Evolutionary conservation across 2,888 invertebrate genomes (phyloP).

Genomic region (Panorpa germanica): DNA sequence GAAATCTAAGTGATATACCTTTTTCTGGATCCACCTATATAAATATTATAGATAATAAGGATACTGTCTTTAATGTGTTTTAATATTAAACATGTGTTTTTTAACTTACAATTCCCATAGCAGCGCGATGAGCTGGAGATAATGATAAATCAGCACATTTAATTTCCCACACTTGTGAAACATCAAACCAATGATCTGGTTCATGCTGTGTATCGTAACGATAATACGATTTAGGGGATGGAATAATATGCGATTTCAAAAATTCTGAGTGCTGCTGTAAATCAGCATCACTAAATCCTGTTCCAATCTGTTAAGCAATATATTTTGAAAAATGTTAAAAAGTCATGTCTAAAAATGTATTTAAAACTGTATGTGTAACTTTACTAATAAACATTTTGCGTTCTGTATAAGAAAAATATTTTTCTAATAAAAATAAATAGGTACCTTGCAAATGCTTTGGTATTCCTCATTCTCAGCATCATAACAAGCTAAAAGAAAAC

Average conservation of each 20-base stretch:
- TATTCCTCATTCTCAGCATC: slow-evolving; percentile 79
- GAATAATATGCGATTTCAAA: slow-evolving; percentile 57
- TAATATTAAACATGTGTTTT: not conserved
- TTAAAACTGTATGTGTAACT: not conserved
- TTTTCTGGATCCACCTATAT: slow-evolving; percentile 62
- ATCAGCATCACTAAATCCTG: slow-evolving; percentile 87
- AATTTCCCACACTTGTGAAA: slow-evolving; percentile 85
- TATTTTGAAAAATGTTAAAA: slow-evolving; percentile 27
- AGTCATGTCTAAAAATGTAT: not conserved
- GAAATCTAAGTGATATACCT: slow-evolving; percentile 90
- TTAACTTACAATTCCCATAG: slow-evolving; percentile 50
- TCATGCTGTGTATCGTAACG: slow-evolving; percentile 49
- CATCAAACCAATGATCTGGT: slow-evolving; percentile 82
- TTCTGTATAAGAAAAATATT: not conserved
- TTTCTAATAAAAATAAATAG: slow-evolving; percentile 4
- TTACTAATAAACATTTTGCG: slow-evolving; percentile 6
- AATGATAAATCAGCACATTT: slow-evolving; percentile 95
- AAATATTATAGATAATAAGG: slow-evolving; percentile 8
- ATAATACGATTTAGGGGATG: slow-evolving; percentile 61
- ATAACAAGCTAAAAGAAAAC: slow-evolving; percentile 87
- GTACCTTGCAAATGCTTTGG: slow-evolving; percentile 79
- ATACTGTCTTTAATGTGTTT: too few species aligned
- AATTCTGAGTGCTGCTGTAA: slow-evolving; percentile 56
- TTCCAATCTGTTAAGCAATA: slow-evolving; percentile 56
- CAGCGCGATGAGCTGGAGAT: slow-evolving; percentile 87